Conservation (phyloP, 2,797 vertebrate genomes). For the Erethizon dorsatum region DNA sequence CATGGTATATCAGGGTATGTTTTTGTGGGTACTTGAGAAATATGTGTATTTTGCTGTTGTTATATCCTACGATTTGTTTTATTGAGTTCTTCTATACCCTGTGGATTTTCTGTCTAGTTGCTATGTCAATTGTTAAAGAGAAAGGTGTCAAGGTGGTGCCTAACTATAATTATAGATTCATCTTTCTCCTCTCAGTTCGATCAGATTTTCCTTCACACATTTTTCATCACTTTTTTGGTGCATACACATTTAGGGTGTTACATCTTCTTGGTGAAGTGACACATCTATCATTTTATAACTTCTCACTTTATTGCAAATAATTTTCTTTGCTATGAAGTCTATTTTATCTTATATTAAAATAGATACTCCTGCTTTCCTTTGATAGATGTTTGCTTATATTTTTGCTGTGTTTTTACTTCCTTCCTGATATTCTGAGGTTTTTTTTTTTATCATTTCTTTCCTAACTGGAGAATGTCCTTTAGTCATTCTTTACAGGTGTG, state of each 20-base stretch:
- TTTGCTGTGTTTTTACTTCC: conserved; percentile 17
- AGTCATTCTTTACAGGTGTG: neutral
- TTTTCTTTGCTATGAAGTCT: conserved; percentile 1
- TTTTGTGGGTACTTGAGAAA: neutral
- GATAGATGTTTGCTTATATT: neutral
- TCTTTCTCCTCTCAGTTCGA: neutral
- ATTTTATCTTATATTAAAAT: neutral
- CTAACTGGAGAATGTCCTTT: conserved; percentile 19
- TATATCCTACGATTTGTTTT: neutral
- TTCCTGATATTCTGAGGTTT: neutral
- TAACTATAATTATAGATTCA: neutral
- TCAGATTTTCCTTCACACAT: neutral
- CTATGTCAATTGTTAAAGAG: neutral
- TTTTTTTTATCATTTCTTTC: neutral
- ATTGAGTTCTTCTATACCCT: neutral
- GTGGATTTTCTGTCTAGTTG: conserved; percentile 21
- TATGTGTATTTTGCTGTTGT: neutral
- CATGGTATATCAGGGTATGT: neutral
- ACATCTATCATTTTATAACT: neutral
- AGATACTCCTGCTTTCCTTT: neutral
- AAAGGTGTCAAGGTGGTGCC: neutral
- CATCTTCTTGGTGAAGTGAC: neutral
- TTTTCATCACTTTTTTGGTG: neutral
- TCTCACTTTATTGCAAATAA: neutral
- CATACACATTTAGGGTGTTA: neutral